A percentile compares a stretch with the other conserved stretches of the same genome.
Conservation (phyloP, 2,797 vertebrate genomes). For the Anomalospiza imberbis region DNA sequence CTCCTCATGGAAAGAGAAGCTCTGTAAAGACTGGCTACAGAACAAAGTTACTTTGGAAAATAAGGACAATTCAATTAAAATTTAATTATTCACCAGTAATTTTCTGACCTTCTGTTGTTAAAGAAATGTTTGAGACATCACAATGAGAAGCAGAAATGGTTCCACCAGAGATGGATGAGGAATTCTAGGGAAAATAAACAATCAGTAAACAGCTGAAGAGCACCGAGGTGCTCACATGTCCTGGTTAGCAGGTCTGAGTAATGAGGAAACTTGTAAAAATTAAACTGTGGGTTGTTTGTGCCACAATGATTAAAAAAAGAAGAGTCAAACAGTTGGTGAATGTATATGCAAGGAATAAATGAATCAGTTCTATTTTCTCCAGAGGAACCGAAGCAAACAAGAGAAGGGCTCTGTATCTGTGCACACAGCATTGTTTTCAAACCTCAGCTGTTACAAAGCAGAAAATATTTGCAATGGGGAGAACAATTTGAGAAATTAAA, state of each 20-base stretch:
- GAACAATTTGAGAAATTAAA: not conserved
- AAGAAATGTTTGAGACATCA: not conserved
- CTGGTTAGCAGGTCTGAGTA: not conserved
- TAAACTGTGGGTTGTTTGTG: not conserved
- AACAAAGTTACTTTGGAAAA: not conserved
- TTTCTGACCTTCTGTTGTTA: not conserved
- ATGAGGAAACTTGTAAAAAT: not conserved
- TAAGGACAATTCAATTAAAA: not conserved
- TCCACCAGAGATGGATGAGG: not conserved
- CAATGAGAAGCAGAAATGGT: not conserved
- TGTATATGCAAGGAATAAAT: conserved; percentile 27
- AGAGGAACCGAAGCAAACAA: not conserved
- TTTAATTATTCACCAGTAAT: not conserved
- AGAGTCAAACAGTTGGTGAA: conserved; percentile 35
- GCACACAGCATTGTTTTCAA: conserved; percentile 12
- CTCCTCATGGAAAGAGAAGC: not conserved
- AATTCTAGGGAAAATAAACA: not conserved
- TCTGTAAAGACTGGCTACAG: not conserved
- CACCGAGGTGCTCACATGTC: not conserved
- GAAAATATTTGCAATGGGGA: conserved; percentile 23
- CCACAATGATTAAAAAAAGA: not conserved
- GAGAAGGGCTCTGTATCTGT: not conserved
- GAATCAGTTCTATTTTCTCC: conserved; percentile 45
- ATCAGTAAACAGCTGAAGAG: not conserved
- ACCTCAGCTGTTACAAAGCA: conserved; percentile 15